A percentile compares a stretch with the other conserved stretches of the same genome.
Evolutionary conservation across 2,113 vertebrate genomes (phyloP).

Genomic region (Neolamprologus cancellatus): DNA sequence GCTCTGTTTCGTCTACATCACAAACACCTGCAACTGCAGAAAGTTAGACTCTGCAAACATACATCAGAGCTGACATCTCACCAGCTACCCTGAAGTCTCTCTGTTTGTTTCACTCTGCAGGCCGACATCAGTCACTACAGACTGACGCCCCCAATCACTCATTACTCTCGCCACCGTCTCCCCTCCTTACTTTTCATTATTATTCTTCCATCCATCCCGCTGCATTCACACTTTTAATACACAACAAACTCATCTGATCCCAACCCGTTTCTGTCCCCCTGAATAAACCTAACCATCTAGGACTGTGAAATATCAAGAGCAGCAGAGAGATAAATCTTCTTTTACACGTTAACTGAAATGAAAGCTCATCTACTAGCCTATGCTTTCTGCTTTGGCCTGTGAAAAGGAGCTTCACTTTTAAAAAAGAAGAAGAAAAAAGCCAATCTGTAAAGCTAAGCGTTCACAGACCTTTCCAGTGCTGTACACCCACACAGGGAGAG

Average conservation of each 20-base stretch:
- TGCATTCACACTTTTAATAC: neutral
- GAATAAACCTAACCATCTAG: neutral
- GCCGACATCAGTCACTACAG: constrained; percentile 28
- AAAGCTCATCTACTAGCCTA: neutral
- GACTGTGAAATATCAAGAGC: neutral
- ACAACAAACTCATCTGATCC: neutral
- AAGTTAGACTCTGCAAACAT: constrained; percentile 13
- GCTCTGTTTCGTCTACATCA: neutral
- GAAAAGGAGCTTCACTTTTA: neutral
- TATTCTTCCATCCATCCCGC: neutral
- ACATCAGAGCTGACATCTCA: constrained; percentile 34
- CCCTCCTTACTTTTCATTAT: neutral
- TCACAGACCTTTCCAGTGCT: neutral
- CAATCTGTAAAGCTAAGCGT: neutral
- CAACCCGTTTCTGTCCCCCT: neutral
- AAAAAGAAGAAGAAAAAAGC: neutral
- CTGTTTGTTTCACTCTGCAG: neutral
- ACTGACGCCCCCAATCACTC: neutral
- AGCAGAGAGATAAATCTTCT: neutral
- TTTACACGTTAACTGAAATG: neutral
- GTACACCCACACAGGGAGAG: constrained; percentile 10
- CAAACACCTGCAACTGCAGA: constrained; percentile 24
- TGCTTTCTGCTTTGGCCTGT: neutral
- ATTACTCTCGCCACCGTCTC: neutral
- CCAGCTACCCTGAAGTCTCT: constrained; percentile 6